These are phyloP conservation scores for Hippasteria phrygiana DNA, from an alignment of 53 echinoderm and acorn worm genomes.

Conservation along the genomic window DNA sequence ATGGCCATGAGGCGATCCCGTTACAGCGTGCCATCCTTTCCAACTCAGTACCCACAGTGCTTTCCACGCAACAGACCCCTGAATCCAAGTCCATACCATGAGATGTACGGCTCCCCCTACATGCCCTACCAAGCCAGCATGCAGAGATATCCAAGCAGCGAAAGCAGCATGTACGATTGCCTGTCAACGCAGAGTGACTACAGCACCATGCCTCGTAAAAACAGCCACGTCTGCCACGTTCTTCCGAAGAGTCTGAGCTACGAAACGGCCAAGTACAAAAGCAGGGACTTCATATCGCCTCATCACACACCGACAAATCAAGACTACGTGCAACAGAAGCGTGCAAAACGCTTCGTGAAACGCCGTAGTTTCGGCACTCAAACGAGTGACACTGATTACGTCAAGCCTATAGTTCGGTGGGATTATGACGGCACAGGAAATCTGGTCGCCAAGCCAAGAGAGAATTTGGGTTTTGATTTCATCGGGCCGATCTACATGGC, in stretches of 20 bases:
- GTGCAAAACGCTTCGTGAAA: constrained; percentile 51
- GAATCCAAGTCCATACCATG: constrained; percentile 1
- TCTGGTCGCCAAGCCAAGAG: constrained; percentile 45
- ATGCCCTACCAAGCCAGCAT: background rate
- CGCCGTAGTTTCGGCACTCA: constrained; percentile 54
- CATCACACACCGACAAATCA: background rate
- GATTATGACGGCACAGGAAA: constrained; percentile 44
- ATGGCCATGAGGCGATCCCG: constrained; percentile 28
- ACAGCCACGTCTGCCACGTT: background rate
- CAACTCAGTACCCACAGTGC: constrained; percentile 14
- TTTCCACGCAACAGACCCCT: background rate
- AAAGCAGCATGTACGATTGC: constrained; percentile 25
- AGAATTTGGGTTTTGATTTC: constrained; percentile 58
- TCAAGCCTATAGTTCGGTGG: constrained; percentile 15
- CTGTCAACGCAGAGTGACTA: background rate
- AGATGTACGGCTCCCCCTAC: constrained; percentile 3
- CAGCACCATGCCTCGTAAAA: background rate
- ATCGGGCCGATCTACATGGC: constrained; percentile 75
- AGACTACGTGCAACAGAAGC: constrained; percentile 5
- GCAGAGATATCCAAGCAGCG: constrained; percentile 35
- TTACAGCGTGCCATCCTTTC: constrained; percentile 46
- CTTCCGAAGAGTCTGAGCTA: constrained; percentile 26
- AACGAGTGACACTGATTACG: background rate
- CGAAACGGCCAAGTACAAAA: constrained; percentile 13
- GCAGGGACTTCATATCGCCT: background rate